phyloP scores from a whole-genome alignment of 2,888 invertebrate genomes.

The Acleris sparsana region DNA sequence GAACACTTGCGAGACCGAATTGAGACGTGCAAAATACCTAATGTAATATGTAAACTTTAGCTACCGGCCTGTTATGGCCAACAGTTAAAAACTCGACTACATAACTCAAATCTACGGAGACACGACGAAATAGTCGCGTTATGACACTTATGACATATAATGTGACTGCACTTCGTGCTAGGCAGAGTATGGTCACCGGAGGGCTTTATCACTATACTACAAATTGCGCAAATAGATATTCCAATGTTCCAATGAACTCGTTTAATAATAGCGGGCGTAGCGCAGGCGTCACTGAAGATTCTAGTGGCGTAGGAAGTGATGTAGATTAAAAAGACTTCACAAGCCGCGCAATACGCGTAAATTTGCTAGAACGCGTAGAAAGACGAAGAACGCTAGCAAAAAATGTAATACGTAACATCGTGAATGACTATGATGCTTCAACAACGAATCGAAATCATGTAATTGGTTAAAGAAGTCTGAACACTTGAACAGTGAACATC shows the following conservation, averaged over 20 bases:
- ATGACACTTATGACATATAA: no score
- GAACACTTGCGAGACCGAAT: conserved; percentile 51
- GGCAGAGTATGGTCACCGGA: conserved; percentile 73
- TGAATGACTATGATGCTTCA: conserved; percentile 28
- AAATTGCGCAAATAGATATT: conserved; percentile 83
- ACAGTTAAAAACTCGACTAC: neutral
- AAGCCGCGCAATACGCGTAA: conserved; percentile 56
- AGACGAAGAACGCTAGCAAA: conserved; percentile 53
- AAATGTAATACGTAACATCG: conserved; percentile 43
- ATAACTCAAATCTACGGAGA: no score
- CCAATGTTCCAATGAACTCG: conserved; percentile 84
- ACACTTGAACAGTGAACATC: neutral
- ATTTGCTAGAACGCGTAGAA: conserved; percentile 51
- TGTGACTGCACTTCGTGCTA: conserved; percentile 45
- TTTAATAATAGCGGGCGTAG: conserved; percentile 81
- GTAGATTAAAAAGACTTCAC: conserved; percentile 24
- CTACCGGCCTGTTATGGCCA: neutral
- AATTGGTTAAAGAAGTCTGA: neutral
- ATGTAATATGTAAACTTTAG: conserved; percentile 17
- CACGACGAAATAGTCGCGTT: no score
- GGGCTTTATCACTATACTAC: conserved; percentile 74
- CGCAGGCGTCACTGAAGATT: conserved; percentile 69
- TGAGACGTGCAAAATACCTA: conserved; percentile 48
- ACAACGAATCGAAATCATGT: neutral
- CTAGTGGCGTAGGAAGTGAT: conserved; percentile 38